Base-by-base conservation (phyloP, 2,797 vertebrate species). In the Gouania willdenowi region DNA sequence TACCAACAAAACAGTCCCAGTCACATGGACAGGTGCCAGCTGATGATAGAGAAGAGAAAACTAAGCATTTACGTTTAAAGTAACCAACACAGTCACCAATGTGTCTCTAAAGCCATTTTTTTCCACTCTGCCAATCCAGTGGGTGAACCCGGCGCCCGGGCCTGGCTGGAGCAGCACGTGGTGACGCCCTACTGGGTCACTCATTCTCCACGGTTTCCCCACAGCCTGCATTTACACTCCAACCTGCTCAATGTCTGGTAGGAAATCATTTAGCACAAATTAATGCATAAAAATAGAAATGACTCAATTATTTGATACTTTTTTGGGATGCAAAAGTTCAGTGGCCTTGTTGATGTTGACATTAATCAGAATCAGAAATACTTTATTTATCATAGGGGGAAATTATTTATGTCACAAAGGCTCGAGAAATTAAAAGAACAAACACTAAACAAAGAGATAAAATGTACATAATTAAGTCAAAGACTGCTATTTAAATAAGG, bases 151-250 rank as follows among this genome's bases (percentile, higher is more conserved):
- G 93, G 94, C 35, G 88, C 87, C 28, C 90, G 89, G 29, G 85
- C 84, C 30, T 98, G 96, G 95, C 83, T 99, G 34, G 94, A 98
- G 18, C 92, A 94, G 57, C 91, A 94, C 0, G 86, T 98, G 0
- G 92, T 94, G 65, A 87, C 83, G 2, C 94, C 93, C 1, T 99
- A 98, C 66, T 99, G 97, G 97, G 90, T 90, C 9, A 45, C 86
- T 34, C 90, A 92, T 21, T 81, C 86, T 4, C 78, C 87, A 9
- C 89, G 91, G 9, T 93, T 95, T 55, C 87, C 91, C 22, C 94
- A 98, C 73, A 98, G 96, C 45, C 79, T 93, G 13, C 96, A 99
- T 68, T 82, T 98, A 32, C 93, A 98, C 82, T 96, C 95, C 54
- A 96, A 96, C 75, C 67, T 99, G 48, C 91, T 94, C 46, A 91